A percentile compares a stretch with the other conserved stretches of the same genome.
Conservation (phyloP, 2,113 vertebrate genomes). For the Brachyistius frenatus region DNA sequence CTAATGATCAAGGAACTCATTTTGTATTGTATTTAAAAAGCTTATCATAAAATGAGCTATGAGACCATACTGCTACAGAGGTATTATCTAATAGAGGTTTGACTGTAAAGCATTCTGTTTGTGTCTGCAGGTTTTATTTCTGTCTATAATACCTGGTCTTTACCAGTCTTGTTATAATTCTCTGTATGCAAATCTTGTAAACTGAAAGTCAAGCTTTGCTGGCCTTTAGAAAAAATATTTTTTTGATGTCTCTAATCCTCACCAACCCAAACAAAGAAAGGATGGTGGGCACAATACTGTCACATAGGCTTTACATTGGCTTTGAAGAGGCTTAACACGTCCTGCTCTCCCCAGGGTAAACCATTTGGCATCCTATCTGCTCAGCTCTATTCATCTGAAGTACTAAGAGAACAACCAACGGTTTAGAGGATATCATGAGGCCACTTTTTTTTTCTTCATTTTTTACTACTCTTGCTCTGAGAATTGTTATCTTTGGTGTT, state of each 20-base stretch:
- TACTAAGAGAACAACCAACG: conserved; percentile 21
- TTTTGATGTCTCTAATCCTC: conserved; percentile 56
- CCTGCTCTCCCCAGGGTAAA: conserved; percentile 12
- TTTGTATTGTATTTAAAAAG: conserved; percentile 2
- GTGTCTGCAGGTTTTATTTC: neutral
- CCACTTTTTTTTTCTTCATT: neutral
- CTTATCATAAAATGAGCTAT: neutral
- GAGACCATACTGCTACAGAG: neutral
- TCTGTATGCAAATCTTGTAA: conserved; percentile 14
- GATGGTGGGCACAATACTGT: conserved; percentile 38
- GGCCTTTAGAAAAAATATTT: conserved; percentile 24
- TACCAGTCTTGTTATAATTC: conserved; percentile 17
- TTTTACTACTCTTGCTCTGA: neutral
- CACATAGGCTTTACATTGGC: conserved; percentile 52
- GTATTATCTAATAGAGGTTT: neutral
- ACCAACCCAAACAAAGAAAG: conserved; percentile 43
- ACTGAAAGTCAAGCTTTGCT: conserved; percentile 41
- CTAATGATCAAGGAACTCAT: neutral
- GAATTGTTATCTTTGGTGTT: neutral
- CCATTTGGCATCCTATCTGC: conserved; percentile 38
- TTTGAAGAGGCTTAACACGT: conserved; percentile 50
- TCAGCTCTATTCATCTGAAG: conserved; percentile 48
- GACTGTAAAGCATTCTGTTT: conserved; percentile 4
- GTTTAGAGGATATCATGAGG: conserved; percentile 18
- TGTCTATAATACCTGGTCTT: neutral